These are phyloP conservation scores for Andrena minutula DNA, from an alignment of 2,888 invertebrate species.

Conservation along the genomic window DNA sequence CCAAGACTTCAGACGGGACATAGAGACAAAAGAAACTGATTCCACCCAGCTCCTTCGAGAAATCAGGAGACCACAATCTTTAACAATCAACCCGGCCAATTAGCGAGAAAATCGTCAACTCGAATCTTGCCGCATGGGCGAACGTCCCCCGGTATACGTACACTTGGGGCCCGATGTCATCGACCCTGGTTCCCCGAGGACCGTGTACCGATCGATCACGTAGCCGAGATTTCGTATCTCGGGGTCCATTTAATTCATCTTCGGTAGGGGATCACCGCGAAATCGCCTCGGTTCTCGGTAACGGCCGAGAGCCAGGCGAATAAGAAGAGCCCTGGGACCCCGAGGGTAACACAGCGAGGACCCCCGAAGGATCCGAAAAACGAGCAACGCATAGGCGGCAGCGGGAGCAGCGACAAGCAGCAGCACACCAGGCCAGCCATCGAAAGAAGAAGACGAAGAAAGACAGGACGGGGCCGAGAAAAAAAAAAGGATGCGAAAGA, in stretches of 20 bases:
- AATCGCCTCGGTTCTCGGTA: conserved; percentile 21
- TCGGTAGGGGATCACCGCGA: conserved; percentile 19
- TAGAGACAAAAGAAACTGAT: too few species aligned
- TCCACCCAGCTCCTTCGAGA: background rate
- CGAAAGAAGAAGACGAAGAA: conserved; percentile 13
- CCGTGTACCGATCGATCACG: conserved; percentile 57
- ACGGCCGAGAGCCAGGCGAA: background rate
- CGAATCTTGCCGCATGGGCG: conserved; percentile 26
- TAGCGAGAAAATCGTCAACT: conserved; percentile 39
- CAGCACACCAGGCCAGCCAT: background rate
- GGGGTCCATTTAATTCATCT: conserved; percentile 35
- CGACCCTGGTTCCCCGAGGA: conserved; percentile 26
- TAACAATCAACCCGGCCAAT: conserved; percentile 23
- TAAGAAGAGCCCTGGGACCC: background rate
- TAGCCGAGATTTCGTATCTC: conserved; percentile 36
- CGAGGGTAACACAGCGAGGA: conserved; percentile 4
- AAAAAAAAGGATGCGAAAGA: conserved; percentile 41
- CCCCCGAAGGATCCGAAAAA: conserved; percentile 37
- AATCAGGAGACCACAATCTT: background rate
- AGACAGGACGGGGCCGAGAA: conserved; percentile 5
- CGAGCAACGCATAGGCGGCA: conserved; percentile 3
- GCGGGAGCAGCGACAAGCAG: background rate
- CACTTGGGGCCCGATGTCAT: conserved; percentile 3
- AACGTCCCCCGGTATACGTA: background rate
- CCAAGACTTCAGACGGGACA: background rate